These are phyloP conservation scores for Spheniscus mendiculus DNA, from an alignment of 2,113 vertebrate species.

Conservation along the genomic window DNA sequence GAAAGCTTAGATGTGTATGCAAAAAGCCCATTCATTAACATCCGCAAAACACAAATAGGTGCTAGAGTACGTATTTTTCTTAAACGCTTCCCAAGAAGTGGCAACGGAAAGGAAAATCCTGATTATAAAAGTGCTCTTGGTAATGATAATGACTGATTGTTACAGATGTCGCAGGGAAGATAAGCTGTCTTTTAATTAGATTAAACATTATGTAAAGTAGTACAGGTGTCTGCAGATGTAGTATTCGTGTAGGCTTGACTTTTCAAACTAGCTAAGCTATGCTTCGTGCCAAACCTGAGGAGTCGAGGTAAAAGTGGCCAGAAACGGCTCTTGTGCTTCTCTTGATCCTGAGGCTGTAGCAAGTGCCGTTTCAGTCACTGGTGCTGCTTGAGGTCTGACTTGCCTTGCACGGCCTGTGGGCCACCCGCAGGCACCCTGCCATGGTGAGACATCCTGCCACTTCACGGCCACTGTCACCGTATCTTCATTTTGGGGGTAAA, in stretches of 20 bases:
- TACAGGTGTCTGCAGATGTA: not conserved
- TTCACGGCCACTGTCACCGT: accelerated
- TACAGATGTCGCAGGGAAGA: not conserved
- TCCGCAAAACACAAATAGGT: not conserved
- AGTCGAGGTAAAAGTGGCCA: not conserved
- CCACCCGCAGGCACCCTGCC: not conserved
- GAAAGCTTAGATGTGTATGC: not conserved
- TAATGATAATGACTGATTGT: not conserved
- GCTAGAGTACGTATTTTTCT: not conserved
- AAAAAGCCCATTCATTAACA: not conserved
- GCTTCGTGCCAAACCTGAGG: not conserved
- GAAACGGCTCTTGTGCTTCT: not conserved
- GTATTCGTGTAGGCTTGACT: not conserved
- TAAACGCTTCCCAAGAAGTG: not conserved
- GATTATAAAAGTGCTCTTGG: not conserved
- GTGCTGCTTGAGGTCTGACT: not conserved
- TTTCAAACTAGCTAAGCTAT: not conserved
- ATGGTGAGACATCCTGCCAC: accelerated
- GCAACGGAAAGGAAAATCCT: not conserved
- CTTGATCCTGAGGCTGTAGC: not conserved
- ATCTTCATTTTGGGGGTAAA: not conserved
- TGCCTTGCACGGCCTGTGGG: not conserved
- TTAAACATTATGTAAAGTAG: not conserved
- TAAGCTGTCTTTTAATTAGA: not conserved
- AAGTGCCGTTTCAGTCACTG: not conserved